Evolutionary conservation across 2,888 invertebrate species (phyloP), one percentile per base, ranked within the genome.

Genomic region (Ecliptopera silaceata): DNA sequence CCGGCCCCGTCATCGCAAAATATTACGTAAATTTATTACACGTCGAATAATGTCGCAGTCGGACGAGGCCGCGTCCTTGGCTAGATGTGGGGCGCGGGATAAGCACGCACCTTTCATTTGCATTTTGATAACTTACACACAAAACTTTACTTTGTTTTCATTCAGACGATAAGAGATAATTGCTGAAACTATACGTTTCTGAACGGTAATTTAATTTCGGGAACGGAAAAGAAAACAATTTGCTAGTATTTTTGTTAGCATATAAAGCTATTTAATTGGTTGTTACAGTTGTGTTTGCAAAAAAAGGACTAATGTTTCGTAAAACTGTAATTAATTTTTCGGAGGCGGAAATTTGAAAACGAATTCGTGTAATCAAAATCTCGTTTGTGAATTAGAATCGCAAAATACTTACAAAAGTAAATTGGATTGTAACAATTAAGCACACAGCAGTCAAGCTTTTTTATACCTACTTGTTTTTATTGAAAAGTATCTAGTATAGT

Each of bases 61-160:
- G 58, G 73, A 72, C 80, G 81, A 80, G 84, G 85, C 71, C 84
- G 69, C 80, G 88, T 80, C 90, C 89, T 89, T 87, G 82, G 72
- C 55, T 59, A 87, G 88, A 90, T 89, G 85, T 91, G 79, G 91
- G 90, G 80, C 89, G 80, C 63, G 73, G 89, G 90, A 90, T 89
- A 89, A 89, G 80, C 64, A 66, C 47, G 74, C 80, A 82, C 82
- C 80, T 80, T 80, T 76, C 70, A 89, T 91, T 90, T 88, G 84
- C 90, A 91, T 90, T 86, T 87, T 84, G 82, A 90, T 88, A 88
- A 83, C 79, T 87, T 88, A 83, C 80, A 70, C 70, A 79, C 74
- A 66, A 70, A 60, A 67, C 58, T 62, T 53, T 68, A 68, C 69
- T 74, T 77, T 75, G 73, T 80, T 78, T 80, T 73, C 68, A 66